Evolutionary conservation across 2,113 vertebrate genomes (phyloP).

Genomic region (Chionomys nivalis): DNA sequence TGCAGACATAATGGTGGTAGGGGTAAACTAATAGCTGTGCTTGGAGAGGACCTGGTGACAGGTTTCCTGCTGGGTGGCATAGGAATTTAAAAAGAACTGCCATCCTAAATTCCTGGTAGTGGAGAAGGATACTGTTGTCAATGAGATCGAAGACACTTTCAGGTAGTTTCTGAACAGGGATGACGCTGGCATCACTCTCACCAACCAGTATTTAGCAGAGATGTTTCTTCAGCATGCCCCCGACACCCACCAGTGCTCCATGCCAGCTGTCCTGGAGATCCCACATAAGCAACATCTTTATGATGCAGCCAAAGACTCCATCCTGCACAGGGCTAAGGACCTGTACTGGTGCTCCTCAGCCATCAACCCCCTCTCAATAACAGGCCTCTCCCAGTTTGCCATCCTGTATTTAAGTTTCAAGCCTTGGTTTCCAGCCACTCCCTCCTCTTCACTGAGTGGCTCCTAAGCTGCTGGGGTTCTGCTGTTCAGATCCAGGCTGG

Average conservation of each 20-base stretch:
- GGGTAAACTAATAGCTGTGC: no score
- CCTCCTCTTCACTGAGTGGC: constrained; percentile 29
- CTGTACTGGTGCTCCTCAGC: constrained; percentile 86
- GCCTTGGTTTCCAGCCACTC: constrained; percentile 37
- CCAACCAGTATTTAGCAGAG: constrained; percentile 97
- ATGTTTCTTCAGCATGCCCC: constrained; percentile 94
- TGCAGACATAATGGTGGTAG: no score
- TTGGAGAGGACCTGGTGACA: no score
- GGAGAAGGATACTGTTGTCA: no score
- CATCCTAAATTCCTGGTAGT: no score
- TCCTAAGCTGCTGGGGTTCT: constrained; percentile 1
- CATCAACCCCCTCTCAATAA: neutral
- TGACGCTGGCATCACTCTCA: constrained; percentile 97
- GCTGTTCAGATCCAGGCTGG: constrained; percentile 58
- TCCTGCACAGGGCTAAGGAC: constrained; percentile 94
- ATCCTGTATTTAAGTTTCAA: neutral
- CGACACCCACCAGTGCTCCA: constrained; percentile 92
- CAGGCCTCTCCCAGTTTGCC: neutral
- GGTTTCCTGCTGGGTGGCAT: no score
- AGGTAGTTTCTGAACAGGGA: constrained; percentile 94
- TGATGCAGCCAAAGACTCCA: constrained; percentile 94
- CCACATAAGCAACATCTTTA: constrained; percentile 95
- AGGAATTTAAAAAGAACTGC: no score
- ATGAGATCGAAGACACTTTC: neutral
- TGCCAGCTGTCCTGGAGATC: constrained; percentile 95